Percentiles rank a stretch among this genome's conserved stretches.
Conservation (phyloP, 2,113 vertebrate species). For the Hippoglossus stenolepis region DNA sequence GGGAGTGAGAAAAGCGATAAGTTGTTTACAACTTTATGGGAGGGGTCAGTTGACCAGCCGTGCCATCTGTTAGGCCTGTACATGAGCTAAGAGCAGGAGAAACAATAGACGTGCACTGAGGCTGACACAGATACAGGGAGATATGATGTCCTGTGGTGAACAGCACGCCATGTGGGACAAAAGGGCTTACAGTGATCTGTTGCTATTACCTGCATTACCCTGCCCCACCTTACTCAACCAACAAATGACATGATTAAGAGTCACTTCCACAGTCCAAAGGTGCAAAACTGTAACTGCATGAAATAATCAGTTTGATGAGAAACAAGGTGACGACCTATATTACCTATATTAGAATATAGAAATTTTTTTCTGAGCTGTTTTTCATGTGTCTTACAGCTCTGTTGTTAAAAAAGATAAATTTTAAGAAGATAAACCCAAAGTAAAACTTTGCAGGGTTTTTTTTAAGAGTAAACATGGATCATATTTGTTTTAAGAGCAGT, state of each 20-base stretch:
- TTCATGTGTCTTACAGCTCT: not conserved
- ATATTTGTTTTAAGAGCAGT: not conserved
- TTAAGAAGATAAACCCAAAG: not conserved
- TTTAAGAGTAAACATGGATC: not conserved
- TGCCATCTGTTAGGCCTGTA: constrained; percentile 70
- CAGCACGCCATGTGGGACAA: constrained; percentile 57
- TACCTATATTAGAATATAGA: not conserved
- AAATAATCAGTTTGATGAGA: constrained; percentile 7
- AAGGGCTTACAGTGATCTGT: constrained; percentile 52
- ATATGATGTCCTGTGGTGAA: constrained; percentile 46
- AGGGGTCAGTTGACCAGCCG: constrained; percentile 45
- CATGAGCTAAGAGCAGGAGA: constrained; percentile 43
- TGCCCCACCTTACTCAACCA: constrained; percentile 17
- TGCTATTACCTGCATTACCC: constrained; percentile 42
- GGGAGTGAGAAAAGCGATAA: constrained; percentile 47
- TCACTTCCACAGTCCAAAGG: constrained; percentile 14
- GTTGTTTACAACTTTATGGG: constrained; percentile 73
- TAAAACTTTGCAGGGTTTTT: not conserved
- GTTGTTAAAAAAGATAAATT: not conserved
- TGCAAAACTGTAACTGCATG: not conserved
- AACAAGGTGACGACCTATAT: not conserved
- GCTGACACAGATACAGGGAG: constrained; percentile 57
- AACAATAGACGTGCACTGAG: constrained; percentile 43
- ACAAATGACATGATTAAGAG: constrained; percentile 26
- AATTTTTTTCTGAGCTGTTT: not conserved